A percentile compares a stretch with the other conserved stretches of the same genome.
Conservation (phyloP, 2,113 vertebrate genomes). For the Nothobranchius furzeri region DNA sequence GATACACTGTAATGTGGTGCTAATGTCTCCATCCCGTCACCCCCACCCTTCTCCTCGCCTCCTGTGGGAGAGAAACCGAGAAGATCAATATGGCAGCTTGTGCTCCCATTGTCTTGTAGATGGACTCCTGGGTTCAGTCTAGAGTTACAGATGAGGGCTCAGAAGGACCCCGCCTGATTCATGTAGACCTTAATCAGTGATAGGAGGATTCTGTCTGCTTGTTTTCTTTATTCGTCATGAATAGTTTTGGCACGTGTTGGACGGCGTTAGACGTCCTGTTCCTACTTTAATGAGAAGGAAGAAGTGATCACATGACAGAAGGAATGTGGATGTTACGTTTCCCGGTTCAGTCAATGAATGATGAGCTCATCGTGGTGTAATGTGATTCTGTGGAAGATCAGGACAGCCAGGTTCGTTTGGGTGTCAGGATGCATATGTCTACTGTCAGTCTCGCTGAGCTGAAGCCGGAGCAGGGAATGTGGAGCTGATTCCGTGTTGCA, state of each 20-base stretch:
- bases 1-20: constrained; percentile 67
- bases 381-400: constrained; percentile 46
- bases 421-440: neutral
- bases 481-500: neutral
- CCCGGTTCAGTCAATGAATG: constrained; percentile 28
- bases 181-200: constrained; percentile 6
- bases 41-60: constrained; percentile 39
- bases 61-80: constrained; percentile 58
- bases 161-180: constrained; percentile 57
- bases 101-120: constrained; percentile 55
- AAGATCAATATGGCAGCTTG: constrained; percentile 70
- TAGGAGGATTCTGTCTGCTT: constrained; percentile 17
- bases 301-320: constrained; percentile 33
- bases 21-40: constrained; percentile 73
- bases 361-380: constrained; percentile 65
- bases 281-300: constrained; percentile 28
- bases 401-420: constrained; percentile 24
- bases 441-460: constrained; percentile 29
- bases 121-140: constrained; percentile 69
- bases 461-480: constrained; percentile 12
- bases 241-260: constrained; percentile 55
- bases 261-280: constrained; percentile 34
- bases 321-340: constrained; percentile 40
- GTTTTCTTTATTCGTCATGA: constrained; percentile 56
- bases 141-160: constrained; percentile 67